Conservation (phyloP, 2,888 invertebrate genomes). For the Drosophila borealis region DNA sequence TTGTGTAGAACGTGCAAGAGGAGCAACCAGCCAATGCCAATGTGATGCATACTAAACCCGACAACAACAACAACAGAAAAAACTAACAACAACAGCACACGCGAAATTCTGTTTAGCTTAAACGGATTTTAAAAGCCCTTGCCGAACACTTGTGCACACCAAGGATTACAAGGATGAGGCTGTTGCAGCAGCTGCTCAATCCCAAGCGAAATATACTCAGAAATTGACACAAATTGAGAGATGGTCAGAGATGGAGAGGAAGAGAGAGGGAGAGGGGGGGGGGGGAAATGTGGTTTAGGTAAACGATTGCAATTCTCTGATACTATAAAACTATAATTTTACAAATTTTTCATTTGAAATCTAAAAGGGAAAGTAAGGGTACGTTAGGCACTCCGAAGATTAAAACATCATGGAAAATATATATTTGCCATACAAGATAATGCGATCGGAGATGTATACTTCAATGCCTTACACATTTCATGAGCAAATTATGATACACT, state of each 20-base stretch:
- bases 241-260: not conserved
- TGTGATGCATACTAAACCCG: constrained; percentile 47
- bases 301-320: constrained; percentile 32
- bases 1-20: constrained; percentile 4
- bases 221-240: constrained; percentile 1
- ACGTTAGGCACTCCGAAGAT: no score
- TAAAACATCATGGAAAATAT: no score
- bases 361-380: no score
- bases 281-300: not conserved
- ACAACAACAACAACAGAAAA: constrained; percentile 5
- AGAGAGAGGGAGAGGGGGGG: not conserved
- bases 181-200: constrained; percentile 9
- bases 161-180: constrained; percentile 41
- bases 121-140: constrained; percentile 64
- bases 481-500: no score
- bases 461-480: no score
- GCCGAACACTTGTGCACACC: constrained; percentile 47
- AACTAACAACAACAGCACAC: constrained; percentile 16
- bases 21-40: constrained; percentile 24
- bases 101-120: constrained; percentile 48
- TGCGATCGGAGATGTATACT: no score
- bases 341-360: no score
- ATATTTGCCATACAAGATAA: no score
- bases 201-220: constrained; percentile 2
- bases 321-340: constrained; percentile 1